Conservation (phyloP, 2,797 vertebrate genomes). For the Pangasius macronema region DNA sequence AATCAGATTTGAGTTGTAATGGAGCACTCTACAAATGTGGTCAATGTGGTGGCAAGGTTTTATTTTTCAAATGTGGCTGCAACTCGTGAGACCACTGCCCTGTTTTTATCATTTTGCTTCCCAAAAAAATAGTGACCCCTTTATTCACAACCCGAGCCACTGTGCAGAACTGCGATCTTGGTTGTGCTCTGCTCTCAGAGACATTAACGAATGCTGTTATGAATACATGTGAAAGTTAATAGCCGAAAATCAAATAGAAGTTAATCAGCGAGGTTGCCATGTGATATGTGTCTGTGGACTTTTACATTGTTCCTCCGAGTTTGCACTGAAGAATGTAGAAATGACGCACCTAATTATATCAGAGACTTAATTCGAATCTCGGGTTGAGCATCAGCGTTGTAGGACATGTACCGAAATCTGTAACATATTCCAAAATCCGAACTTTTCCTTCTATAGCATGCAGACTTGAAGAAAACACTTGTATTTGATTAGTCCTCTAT, state of each 20-base stretch:
- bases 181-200: neutral
- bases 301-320: slow-evolving; percentile 16
- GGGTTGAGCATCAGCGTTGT: slow-evolving; percentile 19
- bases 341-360: slow-evolving; percentile 52
- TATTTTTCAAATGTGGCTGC: neutral
- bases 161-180: neutral
- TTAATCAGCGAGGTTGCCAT: neutral
- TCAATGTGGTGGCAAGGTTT: neutral
- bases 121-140: neutral
- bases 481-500: neutral
- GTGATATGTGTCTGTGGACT: neutral
- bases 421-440: neutral
- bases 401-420: neutral
- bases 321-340: neutral
- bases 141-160: neutral
- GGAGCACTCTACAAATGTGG: neutral
- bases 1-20: neutral
- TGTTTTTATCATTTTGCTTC: neutral
- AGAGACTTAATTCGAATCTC: slow-evolving; percentile 42
- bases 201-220: neutral
- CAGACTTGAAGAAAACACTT: neutral
- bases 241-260: neutral
- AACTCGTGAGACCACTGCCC: too few species aligned
- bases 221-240: neutral
- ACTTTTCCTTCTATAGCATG: neutral